phyloP scores from a whole-genome alignment of 2,113 vertebrate species.

The Sceloporus tristichus region DNA sequence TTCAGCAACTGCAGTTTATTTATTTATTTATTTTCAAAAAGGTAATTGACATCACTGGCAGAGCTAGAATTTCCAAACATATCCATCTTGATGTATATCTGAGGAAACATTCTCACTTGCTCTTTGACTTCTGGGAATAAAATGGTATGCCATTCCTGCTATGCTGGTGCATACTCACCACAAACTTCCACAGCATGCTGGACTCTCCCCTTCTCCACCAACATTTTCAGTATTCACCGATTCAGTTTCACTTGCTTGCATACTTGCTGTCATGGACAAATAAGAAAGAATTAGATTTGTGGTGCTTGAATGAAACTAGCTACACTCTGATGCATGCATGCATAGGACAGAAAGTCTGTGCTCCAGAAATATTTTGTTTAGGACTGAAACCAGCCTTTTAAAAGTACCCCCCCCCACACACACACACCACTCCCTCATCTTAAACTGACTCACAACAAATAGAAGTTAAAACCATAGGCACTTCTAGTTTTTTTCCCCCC shows the following conservation, averaged over 20 bases:
- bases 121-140: neutral
- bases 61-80: neutral
- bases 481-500: no score
- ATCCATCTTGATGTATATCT: neutral
- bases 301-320: neutral
- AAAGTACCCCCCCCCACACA: neutral
- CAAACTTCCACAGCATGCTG: conserved; percentile 87
- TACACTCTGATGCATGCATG: neutral
- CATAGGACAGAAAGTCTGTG: neutral
- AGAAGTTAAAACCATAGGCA: neutral
- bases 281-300: conserved; percentile 22
- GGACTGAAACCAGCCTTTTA: neutral
- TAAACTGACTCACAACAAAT: neutral
- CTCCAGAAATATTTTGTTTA: neutral
- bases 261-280: conserved; percentile 87
- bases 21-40: neutral
- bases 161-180: conserved; percentile 82
- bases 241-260: conserved; percentile 94
- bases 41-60: neutral
- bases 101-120: neutral
- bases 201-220: conserved; percentile 87
- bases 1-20: neutral
- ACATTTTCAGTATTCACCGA: conserved; percentile 95
- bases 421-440: neutral
- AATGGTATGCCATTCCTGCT: neutral